Conservation (phyloP, 2,888 invertebrate species). For the Diarsia rubi region DNA sequence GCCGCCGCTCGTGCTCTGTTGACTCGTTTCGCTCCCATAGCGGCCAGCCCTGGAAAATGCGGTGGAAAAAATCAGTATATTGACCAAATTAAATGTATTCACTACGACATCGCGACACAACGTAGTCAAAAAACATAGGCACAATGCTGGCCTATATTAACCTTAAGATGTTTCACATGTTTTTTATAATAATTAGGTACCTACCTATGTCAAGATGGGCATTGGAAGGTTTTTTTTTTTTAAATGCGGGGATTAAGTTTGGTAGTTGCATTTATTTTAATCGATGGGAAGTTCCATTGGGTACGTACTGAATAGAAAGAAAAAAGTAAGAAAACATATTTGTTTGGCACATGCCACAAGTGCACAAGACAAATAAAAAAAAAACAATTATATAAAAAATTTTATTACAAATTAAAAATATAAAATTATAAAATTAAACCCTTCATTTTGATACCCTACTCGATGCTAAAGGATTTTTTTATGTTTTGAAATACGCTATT, state of each 20-base stretch:
- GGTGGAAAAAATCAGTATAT: neutral
- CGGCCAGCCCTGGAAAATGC: conserved; percentile 92
- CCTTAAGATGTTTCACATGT: neutral
- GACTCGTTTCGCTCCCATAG: conserved; percentile 95
- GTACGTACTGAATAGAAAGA: neutral
- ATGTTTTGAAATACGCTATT: too few relatives aligned
- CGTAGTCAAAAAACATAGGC: neutral
- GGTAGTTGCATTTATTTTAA: neutral
- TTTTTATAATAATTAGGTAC: neutral
- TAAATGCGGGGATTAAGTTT: neutral
- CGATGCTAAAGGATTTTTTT: too few relatives aligned
- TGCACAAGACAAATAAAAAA: too few relatives aligned
- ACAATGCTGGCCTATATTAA: neutral
- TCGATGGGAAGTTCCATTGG: neutral
- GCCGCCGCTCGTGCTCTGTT: conserved; percentile 96
- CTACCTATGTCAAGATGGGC: neutral
- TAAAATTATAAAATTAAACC: too few relatives aligned
- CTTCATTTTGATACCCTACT: too few relatives aligned
- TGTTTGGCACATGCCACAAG: too few relatives aligned
- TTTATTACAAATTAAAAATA: too few relatives aligned
- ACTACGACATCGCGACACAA: neutral
- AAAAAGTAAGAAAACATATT: too few relatives aligned
- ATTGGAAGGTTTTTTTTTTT: neutral
- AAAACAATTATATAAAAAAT: too few relatives aligned
- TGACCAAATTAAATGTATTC: neutral